A percentile compares a stretch with the other conserved stretches of the same genome.
Evolutionary conservation across 1,140 invertebrate species (phyloP).

Genomic region (Acromyrmex echinatior): DNA sequence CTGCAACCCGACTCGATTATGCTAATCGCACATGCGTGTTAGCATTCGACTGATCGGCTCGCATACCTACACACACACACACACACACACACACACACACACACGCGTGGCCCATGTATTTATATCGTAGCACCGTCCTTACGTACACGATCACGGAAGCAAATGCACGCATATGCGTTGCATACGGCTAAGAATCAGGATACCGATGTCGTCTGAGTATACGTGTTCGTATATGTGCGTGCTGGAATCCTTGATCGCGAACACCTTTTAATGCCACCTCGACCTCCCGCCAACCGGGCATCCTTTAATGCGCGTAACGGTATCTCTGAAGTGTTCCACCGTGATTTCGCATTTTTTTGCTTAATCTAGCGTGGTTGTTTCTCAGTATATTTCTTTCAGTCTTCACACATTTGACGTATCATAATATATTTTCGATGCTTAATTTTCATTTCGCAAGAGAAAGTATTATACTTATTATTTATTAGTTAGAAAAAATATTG

Average conservation of each 20-base stretch:
- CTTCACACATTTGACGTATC: neutral
- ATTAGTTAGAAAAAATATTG: neutral
- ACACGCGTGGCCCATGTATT: conserved; percentile 71
- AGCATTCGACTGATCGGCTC: conserved; percentile 82
- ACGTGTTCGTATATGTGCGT: neutral
- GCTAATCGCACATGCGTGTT: conserved; percentile 85
- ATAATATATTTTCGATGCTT: neutral
- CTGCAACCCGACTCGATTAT: conserved; percentile 84
- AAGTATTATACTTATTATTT: neutral
- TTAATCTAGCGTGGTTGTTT: conserved; percentile 11
- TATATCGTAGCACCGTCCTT: conserved; percentile 73
- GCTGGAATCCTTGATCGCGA: conserved; percentile 71
- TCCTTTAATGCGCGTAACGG: conserved; percentile 69
- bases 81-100: neutral
- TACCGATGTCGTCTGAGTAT: conserved; percentile 45
- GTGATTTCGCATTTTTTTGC: conserved; percentile 18
- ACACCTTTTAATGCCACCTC: conserved; percentile 71
- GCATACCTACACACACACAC: conserved; percentile 17
- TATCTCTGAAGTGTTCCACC: conserved; percentile 55
- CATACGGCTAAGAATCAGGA: conserved; percentile 32
- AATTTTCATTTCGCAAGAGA: neutral
- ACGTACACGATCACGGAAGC: neutral
- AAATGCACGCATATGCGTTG: neutral
- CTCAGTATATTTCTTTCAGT: neutral
- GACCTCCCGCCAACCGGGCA: conserved; percentile 71